phyloP scores from a whole-genome alignment of 2,113 vertebrate species.

The Chauna torquata region DNA sequence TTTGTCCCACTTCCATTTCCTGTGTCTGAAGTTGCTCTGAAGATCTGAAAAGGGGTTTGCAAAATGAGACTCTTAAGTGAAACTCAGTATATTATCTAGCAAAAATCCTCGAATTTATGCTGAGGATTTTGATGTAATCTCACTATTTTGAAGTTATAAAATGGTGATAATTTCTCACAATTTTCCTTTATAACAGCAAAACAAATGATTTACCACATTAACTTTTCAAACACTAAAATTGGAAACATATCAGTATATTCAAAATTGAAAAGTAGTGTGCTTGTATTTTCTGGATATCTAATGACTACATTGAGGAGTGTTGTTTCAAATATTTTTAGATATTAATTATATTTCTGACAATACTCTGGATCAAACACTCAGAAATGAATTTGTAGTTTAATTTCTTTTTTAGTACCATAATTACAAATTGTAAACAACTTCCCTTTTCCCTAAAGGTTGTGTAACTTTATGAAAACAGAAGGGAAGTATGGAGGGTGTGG shows the following conservation, averaged over 20 bases:
- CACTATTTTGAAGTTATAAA: neutral
- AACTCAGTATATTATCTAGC: neutral
- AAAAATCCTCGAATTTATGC: neutral
- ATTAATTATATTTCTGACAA: slow-evolving; percentile 76
- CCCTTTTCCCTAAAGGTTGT: slow-evolving; percentile 71
- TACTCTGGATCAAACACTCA: slow-evolving; percentile 73
- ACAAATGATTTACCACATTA: neutral
- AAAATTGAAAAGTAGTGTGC: neutral
- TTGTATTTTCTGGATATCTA: slow-evolving; percentile 3
- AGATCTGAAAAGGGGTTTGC: neutral
- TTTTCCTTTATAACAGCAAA: neutral
- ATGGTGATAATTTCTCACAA: neutral
- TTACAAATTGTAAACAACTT: slow-evolving; percentile 76
- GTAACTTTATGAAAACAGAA: slow-evolving; percentile 68
- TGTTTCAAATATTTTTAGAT: slow-evolving; percentile 60
- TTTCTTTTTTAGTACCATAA: slow-evolving; percentile 68
- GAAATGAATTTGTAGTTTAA: slow-evolving; percentile 67
- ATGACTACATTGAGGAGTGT: slow-evolving; percentile 4
- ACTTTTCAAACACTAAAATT: neutral
- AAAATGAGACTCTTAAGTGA: neutral
- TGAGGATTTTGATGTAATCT: neutral
- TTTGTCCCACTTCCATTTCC: neutral
- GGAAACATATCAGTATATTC: neutral
- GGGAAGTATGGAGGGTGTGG: neutral
- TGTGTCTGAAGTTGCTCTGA: neutral